A percentile compares a stretch with the other conserved stretches of the same genome.
phyloP scores from a whole-genome alignment of 2,797 vertebrate species.

The Acipenser ruthenus region DNA sequence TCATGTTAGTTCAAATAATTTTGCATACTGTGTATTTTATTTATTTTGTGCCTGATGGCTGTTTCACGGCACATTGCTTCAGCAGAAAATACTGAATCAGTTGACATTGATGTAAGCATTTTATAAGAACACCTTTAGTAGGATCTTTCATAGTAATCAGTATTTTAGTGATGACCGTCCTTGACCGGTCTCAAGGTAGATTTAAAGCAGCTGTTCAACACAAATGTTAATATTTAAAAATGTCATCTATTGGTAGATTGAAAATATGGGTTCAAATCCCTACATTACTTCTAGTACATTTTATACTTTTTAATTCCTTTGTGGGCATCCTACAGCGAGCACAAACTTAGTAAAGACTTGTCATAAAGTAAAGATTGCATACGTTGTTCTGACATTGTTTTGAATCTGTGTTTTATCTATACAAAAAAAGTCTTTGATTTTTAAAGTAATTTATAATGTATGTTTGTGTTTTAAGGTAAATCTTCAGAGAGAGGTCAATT shows the following conservation, averaged over 20 bases:
- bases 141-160: constrained; percentile 28
- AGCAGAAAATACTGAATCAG: constrained; percentile 31
- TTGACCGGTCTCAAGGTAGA: constrained; percentile 8
- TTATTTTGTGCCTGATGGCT: constrained; percentile 39
- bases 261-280: no score
- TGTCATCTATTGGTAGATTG: no score
- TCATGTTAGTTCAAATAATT: constrained; percentile 57
- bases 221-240: no score
- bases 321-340: no score
- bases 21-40: constrained; percentile 50
- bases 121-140: constrained; percentile 21
- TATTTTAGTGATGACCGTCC: constrained; percentile 14
- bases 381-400: no score
- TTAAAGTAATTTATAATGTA: background rate
- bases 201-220: background rate
- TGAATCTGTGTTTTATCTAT: no score
- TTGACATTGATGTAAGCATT: constrained; percentile 41
- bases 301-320: no score
- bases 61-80: constrained; percentile 38
- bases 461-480: constrained; percentile 57
- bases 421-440: no score
- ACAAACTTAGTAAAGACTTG: no score
- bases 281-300: no score
- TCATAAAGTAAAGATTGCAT: no score
- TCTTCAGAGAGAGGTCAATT: constrained; percentile 58